Percentiles rank a stretch among this genome's conserved stretches.
phyloP scores from a whole-genome alignment of 2,113 vertebrate species.

The Haplotaxodon microlepis region DNA sequence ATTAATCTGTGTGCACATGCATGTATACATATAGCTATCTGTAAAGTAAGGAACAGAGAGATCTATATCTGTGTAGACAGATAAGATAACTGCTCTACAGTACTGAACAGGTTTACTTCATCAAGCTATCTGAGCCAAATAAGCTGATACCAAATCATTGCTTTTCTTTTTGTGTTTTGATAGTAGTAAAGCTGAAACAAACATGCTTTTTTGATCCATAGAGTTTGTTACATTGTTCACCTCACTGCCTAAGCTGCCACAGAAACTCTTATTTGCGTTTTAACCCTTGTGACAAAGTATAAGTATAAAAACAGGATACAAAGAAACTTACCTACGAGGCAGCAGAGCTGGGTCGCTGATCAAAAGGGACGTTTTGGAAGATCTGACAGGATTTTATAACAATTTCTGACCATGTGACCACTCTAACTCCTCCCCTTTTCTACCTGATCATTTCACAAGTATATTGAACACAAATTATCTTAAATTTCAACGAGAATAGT shows the following conservation, averaged over 20 bases:
- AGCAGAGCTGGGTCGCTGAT: fast-evolving
- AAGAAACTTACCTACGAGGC: background rate
- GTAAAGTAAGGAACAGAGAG: fast-evolving
- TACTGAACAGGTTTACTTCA: background rate
- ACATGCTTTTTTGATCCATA: background rate
- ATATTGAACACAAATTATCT: too few species aligned
- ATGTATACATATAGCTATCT: fast-evolving
- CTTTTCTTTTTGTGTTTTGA: background rate
- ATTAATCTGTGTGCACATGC: fast-evolving
- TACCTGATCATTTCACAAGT: background rate
- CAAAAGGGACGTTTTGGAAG: fast-evolving
- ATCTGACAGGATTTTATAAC: background rate
- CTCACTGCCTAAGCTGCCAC: background rate
- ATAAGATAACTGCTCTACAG: background rate
- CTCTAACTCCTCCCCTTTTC: background rate
- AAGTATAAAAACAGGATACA: background rate
- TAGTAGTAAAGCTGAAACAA: background rate
- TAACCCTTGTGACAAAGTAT: background rate
- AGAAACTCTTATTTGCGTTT: background rate
- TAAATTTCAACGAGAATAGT: too few species aligned
- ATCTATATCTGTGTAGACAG: background rate
- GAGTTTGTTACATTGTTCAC: background rate
- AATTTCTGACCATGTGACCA: background rate
- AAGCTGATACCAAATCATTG: background rate
- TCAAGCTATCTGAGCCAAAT: background rate